These are phyloP conservation scores for Aphodius sticticus DNA, from an alignment of 2,888 invertebrate genomes.

Conservation along the genomic window DNA sequence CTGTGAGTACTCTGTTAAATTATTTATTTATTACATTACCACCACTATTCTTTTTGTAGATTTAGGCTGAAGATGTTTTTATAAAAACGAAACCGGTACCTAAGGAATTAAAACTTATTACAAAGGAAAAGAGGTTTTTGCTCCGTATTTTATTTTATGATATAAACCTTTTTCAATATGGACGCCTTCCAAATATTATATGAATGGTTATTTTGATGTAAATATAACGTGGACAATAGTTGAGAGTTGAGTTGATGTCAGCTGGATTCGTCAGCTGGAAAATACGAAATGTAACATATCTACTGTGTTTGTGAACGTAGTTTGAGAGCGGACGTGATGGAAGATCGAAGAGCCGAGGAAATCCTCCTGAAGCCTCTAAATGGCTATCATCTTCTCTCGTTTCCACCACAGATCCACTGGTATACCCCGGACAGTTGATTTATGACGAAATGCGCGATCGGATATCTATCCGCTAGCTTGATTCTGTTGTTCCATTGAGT, in stretches of 20 bases:
- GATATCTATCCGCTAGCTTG: neutral
- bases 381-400: slow-evolving; percentile 55
- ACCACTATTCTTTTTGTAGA: too few relatives aligned
- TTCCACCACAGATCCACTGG: slow-evolving; percentile 52
- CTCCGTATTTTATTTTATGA: too few relatives aligned
- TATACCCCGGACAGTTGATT: slow-evolving; percentile 51
- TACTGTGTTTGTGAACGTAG: slow-evolving; percentile 5
- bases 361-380: slow-evolving; percentile 53
- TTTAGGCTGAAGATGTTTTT: too few relatives aligned
- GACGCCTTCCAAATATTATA: too few relatives aligned
- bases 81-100: too few relatives aligned
- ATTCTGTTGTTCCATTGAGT: neutral
- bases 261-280: neutral
- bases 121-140: too few relatives aligned
- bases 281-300: neutral
- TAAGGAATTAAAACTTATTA: too few relatives aligned
- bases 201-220: neutral
- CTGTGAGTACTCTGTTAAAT: too few relatives aligned
- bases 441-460: slow-evolving; percentile 42
- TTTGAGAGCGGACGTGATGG: slow-evolving; percentile 34
- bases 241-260: too few relatives aligned
- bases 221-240: neutral
- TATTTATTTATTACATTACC: too few relatives aligned
- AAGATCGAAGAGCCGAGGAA: neutral
- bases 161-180: too few relatives aligned